Base-by-base conservation (phyloP, 2,113 vertebrate species). In the Anthoscopus minutus region DNA sequence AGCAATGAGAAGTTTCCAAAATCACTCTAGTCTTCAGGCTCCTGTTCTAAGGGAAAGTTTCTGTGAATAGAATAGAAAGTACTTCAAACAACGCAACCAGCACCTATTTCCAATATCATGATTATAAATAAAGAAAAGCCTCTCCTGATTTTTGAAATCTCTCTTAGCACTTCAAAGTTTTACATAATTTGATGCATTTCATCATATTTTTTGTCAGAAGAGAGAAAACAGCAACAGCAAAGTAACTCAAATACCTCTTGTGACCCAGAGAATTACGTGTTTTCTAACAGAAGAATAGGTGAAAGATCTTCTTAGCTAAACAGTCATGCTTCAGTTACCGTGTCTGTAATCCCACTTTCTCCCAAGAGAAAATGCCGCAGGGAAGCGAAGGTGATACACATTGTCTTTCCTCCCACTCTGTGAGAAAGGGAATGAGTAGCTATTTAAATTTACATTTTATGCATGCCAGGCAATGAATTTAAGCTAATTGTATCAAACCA, bases 1-100 rank as follows among this genome's bases (percentile, higher is more conserved):
- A 98, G 96, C 13, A 98, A 98, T 81, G 98, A 97, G 95, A 99
- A 98, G 7, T 92, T 87, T 72, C 81, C 92, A 77, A 98, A 99
- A 94, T 99, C 98, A 11, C 85, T 94, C 78, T 98, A 97, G 93
- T 98, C 98, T 50, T 96, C 95, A 33, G 98, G 97, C 45, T 99
- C 97, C 98, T 98, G 64, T 58, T 88, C 70, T 56, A 85, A 93
- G 44, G 54, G 70, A 72, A 72, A 40, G 27, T 27, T 92, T 42
- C 24, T 81, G 48, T 44, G 69, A 86, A 79, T 8, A 85, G 72
- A 58, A 92, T 57, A 62, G 65, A 66, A 81, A 42, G 37, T 47
- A 66, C 11, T 10, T 15, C 8, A 37, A 79, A 45, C 14, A 70
- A n/a, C 3, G 0, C 19, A 56, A 60, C 60, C 42, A 28, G 12